Conservation (phyloP, 2,797 vertebrate genomes). For the Onychomys torridus region DNA sequence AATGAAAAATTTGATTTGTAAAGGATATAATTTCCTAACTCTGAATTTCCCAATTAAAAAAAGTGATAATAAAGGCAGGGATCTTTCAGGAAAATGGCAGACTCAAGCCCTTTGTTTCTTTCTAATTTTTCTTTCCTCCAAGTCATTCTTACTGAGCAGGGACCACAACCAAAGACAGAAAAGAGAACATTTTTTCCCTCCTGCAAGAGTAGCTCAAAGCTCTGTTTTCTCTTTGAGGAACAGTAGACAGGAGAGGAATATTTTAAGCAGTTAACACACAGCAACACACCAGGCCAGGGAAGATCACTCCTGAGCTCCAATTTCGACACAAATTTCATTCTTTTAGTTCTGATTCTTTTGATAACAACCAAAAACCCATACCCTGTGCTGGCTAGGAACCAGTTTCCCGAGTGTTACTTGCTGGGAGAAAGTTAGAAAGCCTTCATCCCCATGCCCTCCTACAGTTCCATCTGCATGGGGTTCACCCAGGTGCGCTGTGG, state of each 20-base stretch:
- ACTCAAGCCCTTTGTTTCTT: background rate
- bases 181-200: background rate
- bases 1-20: background rate
- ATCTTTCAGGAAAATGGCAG: background rate
- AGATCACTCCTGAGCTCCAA: no score
- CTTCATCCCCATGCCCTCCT: background rate
- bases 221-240: background rate
- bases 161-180: background rate
- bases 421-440: background rate
- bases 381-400: background rate
- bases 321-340: background rate
- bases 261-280: background rate
- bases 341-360: background rate
- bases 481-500: background rate
- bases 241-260: background rate
- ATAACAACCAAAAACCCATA: background rate
- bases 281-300: background rate
- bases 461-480: background rate
- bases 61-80: background rate
- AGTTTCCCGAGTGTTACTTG: background rate
- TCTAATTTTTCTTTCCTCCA: conserved; percentile 3
- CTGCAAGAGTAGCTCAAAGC: background rate
- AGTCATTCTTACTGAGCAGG: background rate
- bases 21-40: background rate
- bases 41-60: conserved; percentile 5